Conservation (phyloP, 2,113 vertebrate species). For the Erythrocercus mccallii region DNA sequence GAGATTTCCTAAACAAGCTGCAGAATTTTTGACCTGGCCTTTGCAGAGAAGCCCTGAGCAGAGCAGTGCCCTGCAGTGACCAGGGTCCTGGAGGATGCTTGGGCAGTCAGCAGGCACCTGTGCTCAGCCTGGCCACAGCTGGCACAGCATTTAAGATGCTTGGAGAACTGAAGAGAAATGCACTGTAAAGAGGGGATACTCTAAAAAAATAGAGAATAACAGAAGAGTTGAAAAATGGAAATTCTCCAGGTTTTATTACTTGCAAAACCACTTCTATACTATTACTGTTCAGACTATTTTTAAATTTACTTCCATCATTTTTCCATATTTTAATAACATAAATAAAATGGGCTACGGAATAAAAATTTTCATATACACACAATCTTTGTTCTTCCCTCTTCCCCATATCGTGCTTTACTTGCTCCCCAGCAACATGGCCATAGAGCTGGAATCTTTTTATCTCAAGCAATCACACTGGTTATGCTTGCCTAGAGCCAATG, state of each 20-base stretch:
- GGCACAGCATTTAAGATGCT: not conserved
- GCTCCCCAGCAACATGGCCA: not conserved
- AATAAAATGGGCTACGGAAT: not conserved
- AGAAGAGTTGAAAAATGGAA: not conserved
- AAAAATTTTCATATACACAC: not conserved
- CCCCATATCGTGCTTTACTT: not conserved
- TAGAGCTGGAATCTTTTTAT: not conserved
- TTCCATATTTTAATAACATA: not conserved
- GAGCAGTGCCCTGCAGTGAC: not conserved
- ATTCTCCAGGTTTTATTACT: not conserved
- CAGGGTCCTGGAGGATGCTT: not conserved
- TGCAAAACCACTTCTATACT: not conserved
- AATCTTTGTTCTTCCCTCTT: slow-evolving; percentile 12
- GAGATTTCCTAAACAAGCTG: not conserved
- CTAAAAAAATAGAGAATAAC: not conserved
- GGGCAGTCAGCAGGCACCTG: not conserved
- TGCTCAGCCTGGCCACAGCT: not conserved
- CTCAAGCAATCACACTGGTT: not conserved
- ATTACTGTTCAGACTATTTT: not conserved
- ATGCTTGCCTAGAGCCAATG: not conserved
- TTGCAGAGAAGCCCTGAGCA: not conserved
- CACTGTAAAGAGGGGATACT: not conserved
- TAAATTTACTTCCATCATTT: not conserved
- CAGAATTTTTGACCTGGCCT: not conserved
- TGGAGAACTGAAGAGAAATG: not conserved